Percentiles rank a stretch among this genome's conserved stretches.
Evolutionary conservation across 2,113 vertebrate species (phyloP).

Genomic region (Phalacrocorax brasilianus): DNA sequence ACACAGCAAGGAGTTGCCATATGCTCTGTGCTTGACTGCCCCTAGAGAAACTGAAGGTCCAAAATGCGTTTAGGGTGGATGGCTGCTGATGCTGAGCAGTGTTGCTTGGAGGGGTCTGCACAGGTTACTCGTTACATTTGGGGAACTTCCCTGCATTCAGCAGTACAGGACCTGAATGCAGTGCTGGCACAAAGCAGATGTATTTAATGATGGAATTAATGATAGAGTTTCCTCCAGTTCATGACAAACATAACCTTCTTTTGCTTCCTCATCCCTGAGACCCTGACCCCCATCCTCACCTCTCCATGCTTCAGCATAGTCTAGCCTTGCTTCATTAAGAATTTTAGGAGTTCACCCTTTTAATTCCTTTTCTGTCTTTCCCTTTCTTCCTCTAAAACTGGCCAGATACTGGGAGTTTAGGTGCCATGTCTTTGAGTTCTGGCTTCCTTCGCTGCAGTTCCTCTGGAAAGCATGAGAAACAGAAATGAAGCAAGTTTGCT

Average conservation of each 20-base stretch:
- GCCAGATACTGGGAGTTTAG: not conserved
- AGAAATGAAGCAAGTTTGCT: not conserved
- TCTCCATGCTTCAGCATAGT: not conserved
- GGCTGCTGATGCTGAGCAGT: not conserved
- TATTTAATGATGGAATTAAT: not conserved
- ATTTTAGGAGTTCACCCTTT: not conserved
- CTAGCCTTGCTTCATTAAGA: not conserved
- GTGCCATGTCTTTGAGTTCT: not conserved
- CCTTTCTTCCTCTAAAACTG: not conserved
- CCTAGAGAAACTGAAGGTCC: not conserved
- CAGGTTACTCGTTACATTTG: not conserved
- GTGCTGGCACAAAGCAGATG: not conserved
- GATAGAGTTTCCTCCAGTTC: not conserved
- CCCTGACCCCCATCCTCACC: not conserved
- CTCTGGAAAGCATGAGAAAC: not conserved
- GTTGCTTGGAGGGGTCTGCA: not conserved
- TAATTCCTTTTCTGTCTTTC: not conserved
- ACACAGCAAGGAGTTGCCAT: not conserved
- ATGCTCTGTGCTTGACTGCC: not conserved
- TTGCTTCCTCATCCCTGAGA: not conserved
- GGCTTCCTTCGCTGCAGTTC: not conserved
- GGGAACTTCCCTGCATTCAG: not conserved
- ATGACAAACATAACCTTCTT: not conserved
- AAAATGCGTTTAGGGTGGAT: not conserved
- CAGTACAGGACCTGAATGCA: not conserved